Evolutionary conservation across 2,113 vertebrate genomes (phyloP).

Genomic region (Myotis brandtii): DNA sequence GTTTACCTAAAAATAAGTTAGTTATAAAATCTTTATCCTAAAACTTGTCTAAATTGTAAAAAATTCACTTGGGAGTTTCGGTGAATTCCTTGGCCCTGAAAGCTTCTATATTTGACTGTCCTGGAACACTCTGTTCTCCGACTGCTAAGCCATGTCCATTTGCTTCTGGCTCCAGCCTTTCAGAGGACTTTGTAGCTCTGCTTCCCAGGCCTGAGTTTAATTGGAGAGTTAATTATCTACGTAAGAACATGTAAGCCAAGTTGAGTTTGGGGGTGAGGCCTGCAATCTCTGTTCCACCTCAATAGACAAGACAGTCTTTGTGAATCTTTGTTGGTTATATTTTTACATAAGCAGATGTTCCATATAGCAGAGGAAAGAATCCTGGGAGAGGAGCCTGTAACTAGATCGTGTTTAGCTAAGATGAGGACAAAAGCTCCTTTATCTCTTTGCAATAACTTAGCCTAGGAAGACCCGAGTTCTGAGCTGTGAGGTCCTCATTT

Average conservation of each 20-base stretch:
- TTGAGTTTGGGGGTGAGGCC: slow-evolving; percentile 46
- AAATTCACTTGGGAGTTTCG: slow-evolving; percentile 25
- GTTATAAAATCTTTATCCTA: slow-evolving; percentile 45
- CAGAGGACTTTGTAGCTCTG: slow-evolving; percentile 52
- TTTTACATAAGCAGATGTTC: slow-evolving; percentile 66
- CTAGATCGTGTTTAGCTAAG: slow-evolving; percentile 55
- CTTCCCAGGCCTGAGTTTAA: slow-evolving; percentile 62
- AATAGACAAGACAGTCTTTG: slow-evolving; percentile 56
- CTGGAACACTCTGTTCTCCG: slow-evolving; percentile 34
- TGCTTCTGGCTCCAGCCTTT: slow-evolving; percentile 56
- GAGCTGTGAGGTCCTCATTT: not conserved
- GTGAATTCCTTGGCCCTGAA: not conserved
- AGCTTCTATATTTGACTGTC: slow-evolving; percentile 53
- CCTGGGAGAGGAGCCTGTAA: slow-evolving; percentile 23
- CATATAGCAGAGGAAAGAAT: not conserved
- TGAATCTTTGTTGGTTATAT: slow-evolving; percentile 48
- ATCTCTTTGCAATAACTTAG: slow-evolving; percentile 20
- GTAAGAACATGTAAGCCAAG: slow-evolving; percentile 12
- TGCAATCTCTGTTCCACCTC: not conserved
- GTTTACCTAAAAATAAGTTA: slow-evolving; percentile 58
- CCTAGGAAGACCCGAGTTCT: not conserved
- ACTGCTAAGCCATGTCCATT: slow-evolving; percentile 24
- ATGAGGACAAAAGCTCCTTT: slow-evolving; percentile 67
- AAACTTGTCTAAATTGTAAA: slow-evolving; percentile 55
- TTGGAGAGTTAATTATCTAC: slow-evolving; percentile 70